These are phyloP conservation scores for Clistopyga incitator DNA, from an alignment of 2,888 invertebrate genomes.

Conservation along the genomic window DNA sequence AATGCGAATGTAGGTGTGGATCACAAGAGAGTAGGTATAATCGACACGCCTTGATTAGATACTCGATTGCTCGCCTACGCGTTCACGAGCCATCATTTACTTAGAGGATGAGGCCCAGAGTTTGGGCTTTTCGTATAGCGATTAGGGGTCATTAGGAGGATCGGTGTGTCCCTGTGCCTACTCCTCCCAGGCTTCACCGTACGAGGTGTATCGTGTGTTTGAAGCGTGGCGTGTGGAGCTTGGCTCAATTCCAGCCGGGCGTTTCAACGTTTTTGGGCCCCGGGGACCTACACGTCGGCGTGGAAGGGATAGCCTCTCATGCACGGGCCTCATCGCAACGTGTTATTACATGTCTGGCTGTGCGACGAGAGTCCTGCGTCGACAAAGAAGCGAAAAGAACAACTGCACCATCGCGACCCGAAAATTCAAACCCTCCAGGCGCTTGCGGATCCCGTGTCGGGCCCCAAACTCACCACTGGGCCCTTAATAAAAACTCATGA, in stretches of 20 bases:
- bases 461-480: slow-evolving; percentile 37
- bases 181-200: slow-evolving; percentile 53
- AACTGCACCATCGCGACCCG: slow-evolving; percentile 51
- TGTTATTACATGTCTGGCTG: slow-evolving; percentile 83
- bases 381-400: slow-evolving; percentile 32
- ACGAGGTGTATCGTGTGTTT: slow-evolving; percentile 52
- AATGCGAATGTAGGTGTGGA: slow-evolving; percentile 52
- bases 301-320: slow-evolving; percentile 44
- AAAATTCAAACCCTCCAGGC: slow-evolving; percentile 47
- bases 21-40: slow-evolving; percentile 33
- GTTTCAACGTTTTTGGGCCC: slow-evolving; percentile 80
- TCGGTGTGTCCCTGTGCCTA: slow-evolving; percentile 78
- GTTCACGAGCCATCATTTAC: slow-evolving; percentile 77
- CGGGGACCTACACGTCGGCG: slow-evolving; percentile 68
- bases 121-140: slow-evolving; percentile 79
- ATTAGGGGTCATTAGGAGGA: slow-evolving; percentile 83
- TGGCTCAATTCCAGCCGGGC: slow-evolving; percentile 63
- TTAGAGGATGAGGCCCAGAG: slow-evolving; percentile 72
- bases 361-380: slow-evolving; percentile 67
- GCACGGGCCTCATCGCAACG: slow-evolving; percentile 73
- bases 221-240: slow-evolving; percentile 71
- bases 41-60: slow-evolving; percentile 67
- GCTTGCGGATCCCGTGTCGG: slow-evolving; percentile 9
- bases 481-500: slow-evolving; percentile 43
- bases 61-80: slow-evolving; percentile 65